A percentile compares a stretch with the other conserved stretches of the same genome.
Evolutionary conservation across 2,113 vertebrate species (phyloP).

Genomic region (Uria aalge): DNA sequence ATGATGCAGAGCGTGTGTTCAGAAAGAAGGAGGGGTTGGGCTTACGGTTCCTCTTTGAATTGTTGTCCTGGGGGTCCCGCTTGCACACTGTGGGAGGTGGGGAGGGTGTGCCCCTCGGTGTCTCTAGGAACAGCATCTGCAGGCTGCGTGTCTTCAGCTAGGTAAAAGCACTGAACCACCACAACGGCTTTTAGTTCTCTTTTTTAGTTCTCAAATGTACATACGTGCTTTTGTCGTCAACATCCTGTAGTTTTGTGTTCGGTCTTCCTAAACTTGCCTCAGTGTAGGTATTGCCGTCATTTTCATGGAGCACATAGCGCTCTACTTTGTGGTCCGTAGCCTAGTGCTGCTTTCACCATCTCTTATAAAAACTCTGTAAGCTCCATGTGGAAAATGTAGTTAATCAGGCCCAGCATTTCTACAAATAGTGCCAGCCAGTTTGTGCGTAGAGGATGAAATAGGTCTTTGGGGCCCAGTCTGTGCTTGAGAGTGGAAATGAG

Average conservation of each 20-base stretch:
- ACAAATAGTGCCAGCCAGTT: neutral
- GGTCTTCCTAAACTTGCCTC: neutral
- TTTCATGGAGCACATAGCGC: accelerated
- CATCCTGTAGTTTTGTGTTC: neutral
- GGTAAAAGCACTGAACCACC: neutral
- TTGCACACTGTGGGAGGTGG: neutral
- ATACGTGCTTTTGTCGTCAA: neutral
- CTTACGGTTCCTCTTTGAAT: neutral
- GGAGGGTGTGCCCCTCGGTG: accelerated
- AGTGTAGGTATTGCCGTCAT: too few species aligned
- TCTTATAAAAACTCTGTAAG: neutral
- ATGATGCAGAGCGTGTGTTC: neutral
- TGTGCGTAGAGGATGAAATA: neutral
- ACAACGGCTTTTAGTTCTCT: neutral
- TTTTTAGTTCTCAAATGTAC: neutral
- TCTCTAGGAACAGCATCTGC: neutral
- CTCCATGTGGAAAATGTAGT: neutral
- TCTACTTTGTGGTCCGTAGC: neutral
- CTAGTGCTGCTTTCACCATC: neutral
- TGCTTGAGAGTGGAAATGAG: neutral
- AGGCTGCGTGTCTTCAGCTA: neutral
- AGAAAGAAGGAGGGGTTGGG: neutral
- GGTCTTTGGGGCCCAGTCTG: neutral
- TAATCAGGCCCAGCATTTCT: neutral
- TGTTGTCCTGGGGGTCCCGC: accelerated